A percentile compares a stretch with the other conserved stretches of the same genome.
phyloP scores from a whole-genome alignment of 1,140 invertebrate species.

The Elysia chlorotica region DNA sequence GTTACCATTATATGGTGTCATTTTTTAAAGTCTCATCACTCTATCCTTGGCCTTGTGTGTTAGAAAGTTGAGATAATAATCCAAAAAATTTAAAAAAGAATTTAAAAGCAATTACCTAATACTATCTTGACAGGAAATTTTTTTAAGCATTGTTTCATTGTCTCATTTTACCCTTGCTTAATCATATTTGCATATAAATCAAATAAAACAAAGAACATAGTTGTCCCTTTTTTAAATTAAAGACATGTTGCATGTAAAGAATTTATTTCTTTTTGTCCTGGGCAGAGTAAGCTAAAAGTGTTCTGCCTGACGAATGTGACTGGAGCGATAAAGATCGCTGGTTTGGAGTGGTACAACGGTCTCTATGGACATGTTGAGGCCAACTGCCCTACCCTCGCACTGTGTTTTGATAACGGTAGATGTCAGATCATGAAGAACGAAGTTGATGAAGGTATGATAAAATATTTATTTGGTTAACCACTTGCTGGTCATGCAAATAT shows the following conservation, averaged over 20 bases:
- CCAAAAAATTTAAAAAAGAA: too few relatives aligned
- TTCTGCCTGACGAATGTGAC: constrained; percentile 68
- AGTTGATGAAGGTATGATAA: constrained; percentile 80
- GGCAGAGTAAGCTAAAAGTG: constrained; percentile 55
- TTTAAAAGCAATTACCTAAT: too few relatives aligned
- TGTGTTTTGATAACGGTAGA: constrained; percentile 86
- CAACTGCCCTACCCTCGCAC: constrained; percentile 78
- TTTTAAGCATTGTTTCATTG: too few relatives aligned
- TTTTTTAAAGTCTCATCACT: too few relatives aligned
- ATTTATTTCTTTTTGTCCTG: constrained; percentile 4
- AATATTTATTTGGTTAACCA: too few relatives aligned
- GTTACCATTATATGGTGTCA: too few relatives aligned
- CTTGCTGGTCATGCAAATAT: background rate
- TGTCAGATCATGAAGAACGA: constrained; percentile 88
- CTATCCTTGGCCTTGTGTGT: too few relatives aligned
- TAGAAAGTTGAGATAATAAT: too few relatives aligned
- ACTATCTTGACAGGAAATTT: too few relatives aligned
- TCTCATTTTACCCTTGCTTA: too few relatives aligned
- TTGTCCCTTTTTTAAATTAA: background rate
- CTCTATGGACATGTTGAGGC: constrained; percentile 70
- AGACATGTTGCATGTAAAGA: background rate
- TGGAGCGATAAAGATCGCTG: constrained; percentile 68
- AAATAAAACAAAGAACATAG: too few relatives aligned
- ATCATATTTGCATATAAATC: too few relatives aligned
- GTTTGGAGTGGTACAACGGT: constrained; percentile 87